phyloP scores from a whole-genome alignment of 2,888 invertebrate species.

The Agriopis leucophaearia region DNA sequence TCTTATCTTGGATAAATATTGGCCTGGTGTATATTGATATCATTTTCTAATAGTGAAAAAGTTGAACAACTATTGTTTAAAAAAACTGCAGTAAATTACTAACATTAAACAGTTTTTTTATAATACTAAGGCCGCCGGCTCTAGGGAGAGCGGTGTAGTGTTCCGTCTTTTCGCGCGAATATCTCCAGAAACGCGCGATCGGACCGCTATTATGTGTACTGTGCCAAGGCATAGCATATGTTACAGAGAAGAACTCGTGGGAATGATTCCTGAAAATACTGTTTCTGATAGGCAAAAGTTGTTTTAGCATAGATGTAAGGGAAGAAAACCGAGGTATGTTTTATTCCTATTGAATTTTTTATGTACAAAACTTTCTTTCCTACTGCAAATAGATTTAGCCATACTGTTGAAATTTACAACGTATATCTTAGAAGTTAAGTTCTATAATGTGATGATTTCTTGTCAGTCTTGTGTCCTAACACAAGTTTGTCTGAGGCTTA shows the following conservation, averaged over 20 bases:
- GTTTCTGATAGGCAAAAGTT: no score
- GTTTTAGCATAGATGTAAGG: no score
- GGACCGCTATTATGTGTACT: no score
- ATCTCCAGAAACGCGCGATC: no score
- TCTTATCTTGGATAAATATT: constrained; percentile 41
- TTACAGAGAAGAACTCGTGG: no score
- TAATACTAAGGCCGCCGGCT: not conserved
- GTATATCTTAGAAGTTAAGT: constrained; percentile 25
- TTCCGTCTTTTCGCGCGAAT: no score
- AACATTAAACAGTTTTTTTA: not conserved
- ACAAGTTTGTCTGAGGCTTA: constrained; percentile 15
- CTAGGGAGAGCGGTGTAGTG: no score
- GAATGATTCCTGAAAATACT: no score
- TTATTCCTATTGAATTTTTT: not conserved
- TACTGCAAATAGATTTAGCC: constrained; percentile 28
- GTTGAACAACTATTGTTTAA: not conserved
- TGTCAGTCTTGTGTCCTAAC: constrained; percentile 13
- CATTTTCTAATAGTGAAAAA: not conserved
- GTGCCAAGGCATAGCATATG: no score
- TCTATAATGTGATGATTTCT: constrained; percentile 38
- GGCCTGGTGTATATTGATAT: constrained; percentile 1
- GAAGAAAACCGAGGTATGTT: no score
- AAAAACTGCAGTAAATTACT: not conserved
- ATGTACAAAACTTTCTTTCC: constrained; percentile 49
- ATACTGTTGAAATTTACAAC: constrained; percentile 13